Evolutionary conservation across 2,113 vertebrate species (phyloP).

Genomic region (Strix aluco): DNA sequence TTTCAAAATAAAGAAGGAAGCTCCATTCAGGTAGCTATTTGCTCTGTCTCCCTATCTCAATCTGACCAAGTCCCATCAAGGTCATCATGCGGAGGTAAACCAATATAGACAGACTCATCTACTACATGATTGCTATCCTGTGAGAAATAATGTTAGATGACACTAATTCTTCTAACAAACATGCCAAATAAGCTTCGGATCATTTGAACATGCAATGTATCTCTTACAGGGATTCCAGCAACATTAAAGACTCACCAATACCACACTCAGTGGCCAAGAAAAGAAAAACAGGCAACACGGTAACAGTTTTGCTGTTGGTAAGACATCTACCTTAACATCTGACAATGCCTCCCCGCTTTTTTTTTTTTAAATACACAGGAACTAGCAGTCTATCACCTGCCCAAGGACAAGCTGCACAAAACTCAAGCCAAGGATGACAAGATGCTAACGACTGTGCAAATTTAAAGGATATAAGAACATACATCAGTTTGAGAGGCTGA

Average conservation of each 20-base stretch:
- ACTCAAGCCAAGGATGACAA: not conserved
- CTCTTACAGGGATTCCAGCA: not conserved
- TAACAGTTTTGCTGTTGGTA: not conserved
- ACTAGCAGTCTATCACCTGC: not conserved
- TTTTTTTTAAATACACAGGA: not conserved
- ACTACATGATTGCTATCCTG: not conserved
- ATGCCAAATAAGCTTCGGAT: not conserved
- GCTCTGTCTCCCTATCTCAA: not conserved
- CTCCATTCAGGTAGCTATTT: not conserved
- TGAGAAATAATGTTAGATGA: not conserved
- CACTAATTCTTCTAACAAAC: not conserved
- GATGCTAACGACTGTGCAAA: not conserved
- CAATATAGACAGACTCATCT: not conserved
- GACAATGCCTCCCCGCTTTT: not conserved
- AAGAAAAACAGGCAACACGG: not conserved
- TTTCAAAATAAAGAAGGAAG: not conserved
- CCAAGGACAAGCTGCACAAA: not conserved
- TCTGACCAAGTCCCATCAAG: not conserved
- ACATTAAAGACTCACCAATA: not conserved
- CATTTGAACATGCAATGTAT: not conserved
- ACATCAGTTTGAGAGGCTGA: not conserved
- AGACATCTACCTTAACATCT: not conserved
- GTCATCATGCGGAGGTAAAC: not conserved
- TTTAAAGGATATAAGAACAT: not conserved
- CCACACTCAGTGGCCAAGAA: not conserved